A percentile compares a stretch with the other conserved stretches of the same genome.
Conservation (phyloP, 2,888 invertebrate genomes). For the Cataglyphis altisquamis region DNA sequence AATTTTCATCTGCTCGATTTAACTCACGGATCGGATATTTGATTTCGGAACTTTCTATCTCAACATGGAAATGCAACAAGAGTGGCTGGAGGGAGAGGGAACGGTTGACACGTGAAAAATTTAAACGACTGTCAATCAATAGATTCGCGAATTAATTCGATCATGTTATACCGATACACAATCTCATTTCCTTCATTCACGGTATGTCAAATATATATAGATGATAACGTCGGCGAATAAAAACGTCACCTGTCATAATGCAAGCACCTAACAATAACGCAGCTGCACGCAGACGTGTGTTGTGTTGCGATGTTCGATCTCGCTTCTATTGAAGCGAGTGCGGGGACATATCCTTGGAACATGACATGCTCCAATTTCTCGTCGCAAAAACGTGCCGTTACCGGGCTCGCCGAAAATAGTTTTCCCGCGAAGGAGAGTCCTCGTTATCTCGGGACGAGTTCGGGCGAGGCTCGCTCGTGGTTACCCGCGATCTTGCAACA, state of each 20-base stretch:
- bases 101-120: slow-evolving; percentile 8
- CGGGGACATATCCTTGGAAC: slow-evolving; percentile 41
- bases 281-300: slow-evolving; percentile 1
- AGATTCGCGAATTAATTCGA: slow-evolving; percentile 31
- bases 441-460: slow-evolving; percentile 27
- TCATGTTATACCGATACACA: background rate
- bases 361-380: slow-evolving; percentile 63
- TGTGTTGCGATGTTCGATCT: slow-evolving; percentile 41
- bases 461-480: background rate
- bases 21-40: background rate
- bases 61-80: background rate
- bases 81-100: background rate
- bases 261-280: slow-evolving; percentile 38
- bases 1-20: background rate
- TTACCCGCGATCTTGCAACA: slow-evolving; percentile 14
- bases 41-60: background rate
- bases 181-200: slow-evolving; percentile 48
- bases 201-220: slow-evolving; percentile 37
- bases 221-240: slow-evolving; percentile 22
- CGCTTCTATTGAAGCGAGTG: slow-evolving; percentile 40
- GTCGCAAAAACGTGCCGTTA: slow-evolving; percentile 63
- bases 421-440: slow-evolving; percentile 24
- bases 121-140: slow-evolving; percentile 24
- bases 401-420: slow-evolving; percentile 66
- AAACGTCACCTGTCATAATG: slow-evolving; percentile 37